Base-by-base conservation (phyloP, 2,113 vertebrate species). In the Larimichthys crocea region DNA sequence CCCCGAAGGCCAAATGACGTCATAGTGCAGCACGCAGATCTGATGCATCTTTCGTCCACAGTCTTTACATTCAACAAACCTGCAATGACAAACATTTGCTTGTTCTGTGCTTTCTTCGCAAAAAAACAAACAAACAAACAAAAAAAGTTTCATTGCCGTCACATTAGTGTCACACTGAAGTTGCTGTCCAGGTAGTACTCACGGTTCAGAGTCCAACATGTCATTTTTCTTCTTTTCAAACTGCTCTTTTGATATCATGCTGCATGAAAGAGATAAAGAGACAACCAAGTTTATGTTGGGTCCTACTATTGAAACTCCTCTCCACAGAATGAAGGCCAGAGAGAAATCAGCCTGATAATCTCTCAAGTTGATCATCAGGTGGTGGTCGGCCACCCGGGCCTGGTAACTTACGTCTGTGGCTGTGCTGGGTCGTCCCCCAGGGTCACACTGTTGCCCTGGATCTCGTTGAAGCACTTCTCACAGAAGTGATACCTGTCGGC, bases 381-480 rank as follows among this genome's bases (percentile, higher is more conserved):
- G 44, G 11, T 42, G 8, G 50, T 72, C 66, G 19, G 57, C 49
- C 75, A 75, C 46, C n/a, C 11, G 3, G 40, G 64, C 63, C 44
- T n/a, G 31, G 46, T 57, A 64, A 90, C 98, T 99, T 96, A 99
- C 98, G 98, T 99, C 92, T 99, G 97, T 29, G 97, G 95, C 94
- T 99, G 98, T 84, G 97, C 96, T 84, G 98, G 98, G 95, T 99
- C 98, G 61, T 99, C 98, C 89, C 98, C 98, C 92, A 99, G 96
- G 92, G 97, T 99, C 92, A 99, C 97, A 93, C 97, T 99, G 96
- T 99, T 97, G 90, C 98, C 98, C 95, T 99, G 98, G 96, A 99
- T 99, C 96, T 99, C 98, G 85, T 98, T 99, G 96, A 99, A 99
- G 96, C 98, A 99, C 96, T 99, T 99, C 95, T 99, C 98, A 94